Evolutionary conservation across 2,797 vertebrate species (phyloP).

Genomic region (Gallinago nigripennis): DNA sequence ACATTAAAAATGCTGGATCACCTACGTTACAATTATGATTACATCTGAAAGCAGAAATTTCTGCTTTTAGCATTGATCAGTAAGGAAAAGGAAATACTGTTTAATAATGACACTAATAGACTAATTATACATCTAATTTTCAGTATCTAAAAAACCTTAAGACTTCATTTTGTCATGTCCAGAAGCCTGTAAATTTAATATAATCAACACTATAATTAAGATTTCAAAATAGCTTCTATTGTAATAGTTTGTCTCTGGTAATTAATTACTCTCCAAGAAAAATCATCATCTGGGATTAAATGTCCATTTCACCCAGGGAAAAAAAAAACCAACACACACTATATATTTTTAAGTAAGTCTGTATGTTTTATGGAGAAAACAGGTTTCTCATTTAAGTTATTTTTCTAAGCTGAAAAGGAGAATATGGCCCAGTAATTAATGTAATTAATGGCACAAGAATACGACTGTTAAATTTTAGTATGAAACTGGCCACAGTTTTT

Average conservation of each 20-base stretch:
- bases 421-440: not conserved
- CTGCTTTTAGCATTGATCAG: not conserved
- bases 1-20: conserved; percentile 6
- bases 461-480: not conserved
- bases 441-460: not conserved
- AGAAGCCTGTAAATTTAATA: conserved; percentile 13
- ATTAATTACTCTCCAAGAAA: conserved; percentile 1
- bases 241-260: not conserved
- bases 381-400: not conserved
- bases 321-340: not conserved
- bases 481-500: not conserved
- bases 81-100: not conserved
- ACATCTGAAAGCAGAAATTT: not conserved
- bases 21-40: not conserved
- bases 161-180: conserved; percentile 6
- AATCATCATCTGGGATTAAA: not conserved
- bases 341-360: not conserved
- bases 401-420: not conserved
- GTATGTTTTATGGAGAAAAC: not conserved
- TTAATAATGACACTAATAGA: not conserved
- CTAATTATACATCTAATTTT: not conserved
- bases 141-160: not conserved
- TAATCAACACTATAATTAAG: not conserved
- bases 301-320: not conserved
- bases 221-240: conserved; percentile 3